A percentile compares a stretch with the other conserved stretches of the same genome.
Evolutionary conservation across 37 sponge, comb jelly and placozoan genomes (phyloP).

Genomic region (Crambe crambe): DNA sequence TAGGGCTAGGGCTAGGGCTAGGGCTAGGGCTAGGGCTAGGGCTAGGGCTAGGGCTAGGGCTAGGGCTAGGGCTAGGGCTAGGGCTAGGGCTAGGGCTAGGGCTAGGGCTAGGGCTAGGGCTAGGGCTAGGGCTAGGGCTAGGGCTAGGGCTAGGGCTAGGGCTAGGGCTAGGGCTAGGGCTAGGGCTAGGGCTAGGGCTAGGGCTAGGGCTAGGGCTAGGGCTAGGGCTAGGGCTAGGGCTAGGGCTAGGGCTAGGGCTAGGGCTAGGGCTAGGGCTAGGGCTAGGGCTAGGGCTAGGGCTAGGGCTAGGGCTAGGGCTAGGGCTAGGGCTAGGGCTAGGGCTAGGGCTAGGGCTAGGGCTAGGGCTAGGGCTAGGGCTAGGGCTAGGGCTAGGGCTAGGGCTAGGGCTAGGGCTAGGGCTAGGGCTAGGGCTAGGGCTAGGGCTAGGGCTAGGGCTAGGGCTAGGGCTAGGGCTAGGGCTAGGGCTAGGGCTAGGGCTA

Average conservation of each 20-base stretch:
- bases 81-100: neutral
- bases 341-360: constrained; percentile 1
- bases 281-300: constrained; percentile 1
- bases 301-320: constrained; percentile 1
- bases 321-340: constrained; percentile 1
- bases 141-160: constrained; percentile 1
- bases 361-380: constrained; percentile 1
- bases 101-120: neutral
- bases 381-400: constrained; percentile 1
- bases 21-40: neutral
- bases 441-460: constrained; percentile 1
- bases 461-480: constrained; percentile 1
- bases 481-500: constrained; percentile 1
- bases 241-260: constrained; percentile 1
- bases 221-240: constrained; percentile 1
- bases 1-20: neutral
- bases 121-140: constrained; percentile 1
- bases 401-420: constrained; percentile 1
- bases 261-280: constrained; percentile 1
- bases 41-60: constrained; percentile 1
- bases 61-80: constrained; percentile 1
- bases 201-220: neutral
- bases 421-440: constrained; percentile 1
- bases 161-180: constrained; percentile 1
- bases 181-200: neutral